These are phyloP conservation scores for Dascyllus trimaculatus DNA, from an alignment of 2,113 vertebrate species.

Conservation along the genomic window DNA sequence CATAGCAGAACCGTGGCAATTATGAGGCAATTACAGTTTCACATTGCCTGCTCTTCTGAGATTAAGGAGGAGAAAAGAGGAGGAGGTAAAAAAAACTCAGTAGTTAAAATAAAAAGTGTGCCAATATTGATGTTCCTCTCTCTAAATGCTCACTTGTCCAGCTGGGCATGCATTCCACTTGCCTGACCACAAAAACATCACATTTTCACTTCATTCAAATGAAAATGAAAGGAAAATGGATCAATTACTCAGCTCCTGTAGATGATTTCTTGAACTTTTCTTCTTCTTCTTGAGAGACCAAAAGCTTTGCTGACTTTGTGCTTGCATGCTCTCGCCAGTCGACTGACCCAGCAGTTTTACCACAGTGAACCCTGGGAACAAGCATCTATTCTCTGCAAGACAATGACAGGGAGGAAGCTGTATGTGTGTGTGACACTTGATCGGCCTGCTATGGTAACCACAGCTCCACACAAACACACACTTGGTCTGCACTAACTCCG, in stretches of 20 bases:
- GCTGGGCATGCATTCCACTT: conserved; percentile 31
- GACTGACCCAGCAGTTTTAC: conserved; percentile 4
- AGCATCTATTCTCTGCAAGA: conserved; percentile 57
- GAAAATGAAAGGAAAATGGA: conserved; percentile 22
- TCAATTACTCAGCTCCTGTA: conserved; percentile 25
- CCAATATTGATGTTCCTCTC: conserved; percentile 39
- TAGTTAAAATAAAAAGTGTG: conserved; percentile 52
- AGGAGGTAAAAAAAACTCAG: conserved; percentile 34
- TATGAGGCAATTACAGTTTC: conserved; percentile 81
- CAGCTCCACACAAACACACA: conserved; percentile 51
- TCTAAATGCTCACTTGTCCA: conserved; percentile 26
- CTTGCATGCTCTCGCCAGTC: not conserved
- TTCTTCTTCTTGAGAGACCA: conserved; percentile 11
- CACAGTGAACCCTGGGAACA: conserved; percentile 54
- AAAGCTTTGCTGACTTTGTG: conserved; percentile 28
- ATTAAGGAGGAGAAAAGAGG: conserved; percentile 38
- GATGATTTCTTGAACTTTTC: conserved; percentile 28
- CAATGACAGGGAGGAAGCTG: conserved; percentile 63
- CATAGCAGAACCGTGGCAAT: conserved; percentile 69
- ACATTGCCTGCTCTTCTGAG: conserved; percentile 58
- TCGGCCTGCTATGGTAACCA: conserved; percentile 64
- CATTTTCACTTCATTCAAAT: conserved; percentile 32
- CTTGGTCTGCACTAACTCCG: conserved; percentile 29
- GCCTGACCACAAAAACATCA: conserved; percentile 23
- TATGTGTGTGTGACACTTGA: conserved; percentile 70